Conservation (phyloP, 2,888 invertebrate genomes). For the Volucella inflata region DNA sequence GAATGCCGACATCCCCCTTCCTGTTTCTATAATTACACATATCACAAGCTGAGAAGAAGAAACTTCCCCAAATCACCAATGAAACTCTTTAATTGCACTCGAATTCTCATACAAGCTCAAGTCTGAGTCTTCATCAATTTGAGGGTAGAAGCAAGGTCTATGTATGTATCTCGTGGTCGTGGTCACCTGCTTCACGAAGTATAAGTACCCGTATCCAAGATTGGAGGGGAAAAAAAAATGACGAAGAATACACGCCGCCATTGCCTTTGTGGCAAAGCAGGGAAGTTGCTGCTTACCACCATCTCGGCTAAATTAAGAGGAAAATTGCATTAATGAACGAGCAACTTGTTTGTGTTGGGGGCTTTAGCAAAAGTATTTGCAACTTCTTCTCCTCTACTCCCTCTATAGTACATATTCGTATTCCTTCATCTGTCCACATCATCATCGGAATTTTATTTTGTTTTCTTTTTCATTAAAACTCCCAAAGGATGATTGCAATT, state of each 20-base stretch:
- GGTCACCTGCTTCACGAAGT: conserved; percentile 47
- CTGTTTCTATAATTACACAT: conserved; percentile 25
- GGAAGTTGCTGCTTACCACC: not conserved
- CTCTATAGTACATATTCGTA: not conserved
- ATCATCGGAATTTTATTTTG: conserved; percentile 11
- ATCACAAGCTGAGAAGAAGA: conserved; percentile 17
- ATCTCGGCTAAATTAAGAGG: conserved; percentile 56
- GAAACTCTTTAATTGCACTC: conserved; percentile 40
- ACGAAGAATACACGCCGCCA: no score
- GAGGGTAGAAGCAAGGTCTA: conserved; percentile 17
- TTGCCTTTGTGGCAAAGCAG: no score
- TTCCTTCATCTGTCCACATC: not conserved
- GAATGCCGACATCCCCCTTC: not conserved
- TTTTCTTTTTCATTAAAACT: conserved; percentile 49
- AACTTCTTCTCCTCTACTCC: conserved; percentile 7
- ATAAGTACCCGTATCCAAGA: conserved; percentile 4
- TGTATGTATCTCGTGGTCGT: conserved; percentile 10
- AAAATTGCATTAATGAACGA: conserved; percentile 74
- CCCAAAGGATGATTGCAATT: conserved; percentile 67
- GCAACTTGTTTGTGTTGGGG: conserved; percentile 63
- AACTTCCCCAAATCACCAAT: conserved; percentile 30
- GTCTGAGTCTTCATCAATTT: conserved; percentile 39
- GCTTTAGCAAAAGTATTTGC: conserved; percentile 13
- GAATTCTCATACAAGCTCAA: not conserved
- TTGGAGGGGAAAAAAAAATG: no score